These are phyloP conservation scores for Hypercompe scribonia DNA, from an alignment of 2,888 invertebrate species.

Conservation along the genomic window DNA sequence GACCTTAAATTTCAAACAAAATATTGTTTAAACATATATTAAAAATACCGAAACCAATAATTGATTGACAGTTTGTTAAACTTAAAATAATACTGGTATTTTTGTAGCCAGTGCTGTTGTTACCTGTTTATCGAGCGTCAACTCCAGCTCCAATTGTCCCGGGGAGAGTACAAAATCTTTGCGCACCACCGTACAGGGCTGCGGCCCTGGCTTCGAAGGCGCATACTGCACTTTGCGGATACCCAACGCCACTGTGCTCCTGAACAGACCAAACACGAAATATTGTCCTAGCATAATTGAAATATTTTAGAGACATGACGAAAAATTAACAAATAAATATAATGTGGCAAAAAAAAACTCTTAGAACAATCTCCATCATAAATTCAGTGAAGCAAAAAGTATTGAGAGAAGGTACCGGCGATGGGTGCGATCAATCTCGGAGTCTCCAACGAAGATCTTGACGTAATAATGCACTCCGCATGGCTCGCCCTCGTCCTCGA, in stretches of 20 bases:
- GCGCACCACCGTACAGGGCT: conserved; percentile 97
- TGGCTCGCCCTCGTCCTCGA: conserved; percentile 94
- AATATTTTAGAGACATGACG: neutral
- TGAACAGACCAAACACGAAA: conserved; percentile 55
- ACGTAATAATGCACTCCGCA: conserved; percentile 97
- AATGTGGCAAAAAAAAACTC: neutral
- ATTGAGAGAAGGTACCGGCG: conserved; percentile 84
- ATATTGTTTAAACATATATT: neutral
- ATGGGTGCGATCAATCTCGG: conserved; percentile 92
- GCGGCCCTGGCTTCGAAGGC: conserved; percentile 94
- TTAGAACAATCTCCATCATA: neutral
- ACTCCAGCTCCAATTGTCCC: conserved; percentile 97
- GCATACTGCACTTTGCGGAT: conserved; percentile 97
- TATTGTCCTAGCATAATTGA: neutral
- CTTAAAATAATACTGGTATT: too few species aligned
- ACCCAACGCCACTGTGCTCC: conserved; percentile 95
- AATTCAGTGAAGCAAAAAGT: neutral
- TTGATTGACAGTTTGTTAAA: neutral
- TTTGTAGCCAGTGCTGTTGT: neutral
- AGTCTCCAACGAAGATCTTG: conserved; percentile 94
- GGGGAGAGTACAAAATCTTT: conserved; percentile 98
- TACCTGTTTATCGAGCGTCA: conserved; percentile 96
- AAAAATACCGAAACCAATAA: neutral
- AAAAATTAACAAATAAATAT: too few species aligned
- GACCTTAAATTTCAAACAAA: neutral